Conservation (phyloP, 2,113 vertebrate genomes). For the Eubucco bourcierii region DNA sequence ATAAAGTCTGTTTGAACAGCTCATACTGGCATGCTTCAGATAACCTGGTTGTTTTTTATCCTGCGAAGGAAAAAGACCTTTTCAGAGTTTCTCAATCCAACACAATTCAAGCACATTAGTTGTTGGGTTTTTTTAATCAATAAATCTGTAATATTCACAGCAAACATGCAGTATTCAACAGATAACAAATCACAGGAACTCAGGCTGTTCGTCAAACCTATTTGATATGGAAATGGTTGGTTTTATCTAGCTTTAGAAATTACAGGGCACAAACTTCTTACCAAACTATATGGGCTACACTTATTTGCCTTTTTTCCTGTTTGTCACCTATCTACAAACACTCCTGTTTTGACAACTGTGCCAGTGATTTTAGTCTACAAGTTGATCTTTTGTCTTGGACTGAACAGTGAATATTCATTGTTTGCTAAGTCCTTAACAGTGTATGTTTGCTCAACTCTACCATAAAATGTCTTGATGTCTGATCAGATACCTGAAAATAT, state of each 20-base stretch:
- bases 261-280: not conserved
- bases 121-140: not conserved
- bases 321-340: not conserved
- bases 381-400: not conserved
- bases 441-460: not conserved
- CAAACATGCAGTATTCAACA: not conserved
- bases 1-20: not conserved
- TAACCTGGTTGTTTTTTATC: not conserved
- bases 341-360: not conserved
- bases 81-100: not conserved
- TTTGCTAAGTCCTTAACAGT: not conserved
- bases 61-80: not conserved
- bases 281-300: not conserved
- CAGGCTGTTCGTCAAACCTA: not conserved
- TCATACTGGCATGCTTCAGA: not conserved
- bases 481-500: not conserved
- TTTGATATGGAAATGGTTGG: not conserved
- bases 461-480: not conserved
- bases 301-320: not conserved
- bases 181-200: not conserved
- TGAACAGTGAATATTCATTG: not conserved
- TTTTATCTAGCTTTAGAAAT: conserved; percentile 17
- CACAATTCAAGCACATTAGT: not conserved
- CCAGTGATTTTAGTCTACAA: not conserved
- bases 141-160: not conserved